phyloP scores from a whole-genome alignment of 2,113 vertebrate genomes.

The Pimephales promelas region DNA sequence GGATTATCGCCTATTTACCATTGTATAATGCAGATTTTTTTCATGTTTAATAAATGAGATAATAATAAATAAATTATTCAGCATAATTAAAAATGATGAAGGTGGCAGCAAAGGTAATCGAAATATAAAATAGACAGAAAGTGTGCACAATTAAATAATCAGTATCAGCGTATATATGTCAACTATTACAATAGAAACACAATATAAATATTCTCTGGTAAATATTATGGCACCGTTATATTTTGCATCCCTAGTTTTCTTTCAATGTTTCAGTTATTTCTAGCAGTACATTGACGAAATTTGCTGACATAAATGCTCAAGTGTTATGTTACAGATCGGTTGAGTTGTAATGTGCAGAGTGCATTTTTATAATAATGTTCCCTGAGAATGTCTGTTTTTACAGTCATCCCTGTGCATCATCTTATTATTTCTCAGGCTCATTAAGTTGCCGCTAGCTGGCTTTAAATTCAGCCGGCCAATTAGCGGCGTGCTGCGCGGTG shows the following conservation, averaged over 20 bases:
- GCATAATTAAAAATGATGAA: neutral
- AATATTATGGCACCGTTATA: neutral
- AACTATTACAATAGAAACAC: neutral
- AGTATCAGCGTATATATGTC: neutral
- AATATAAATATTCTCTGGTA: neutral
- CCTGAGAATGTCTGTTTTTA: slow-evolving; percentile 57
- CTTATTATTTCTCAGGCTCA: slow-evolving; percentile 72
- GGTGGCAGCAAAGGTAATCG: neutral
- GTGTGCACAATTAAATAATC: neutral
- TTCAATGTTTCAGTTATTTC: slow-evolving; percentile 6
- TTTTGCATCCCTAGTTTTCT: neutral
- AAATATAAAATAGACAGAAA: too few species aligned
- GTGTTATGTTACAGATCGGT: slow-evolving; percentile 9
- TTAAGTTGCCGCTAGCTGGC: slow-evolving; percentile 76
- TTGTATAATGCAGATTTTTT: neutral
- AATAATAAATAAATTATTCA: neutral
- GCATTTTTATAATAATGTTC: slow-evolving; percentile 40
- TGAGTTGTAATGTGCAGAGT: neutral
- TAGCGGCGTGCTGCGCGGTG: slow-evolving; percentile 76
- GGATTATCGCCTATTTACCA: neutral
- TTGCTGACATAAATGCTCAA: neutral
- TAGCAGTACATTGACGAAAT: neutral
- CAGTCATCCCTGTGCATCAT: slow-evolving; percentile 67
- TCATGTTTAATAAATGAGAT: too few species aligned
- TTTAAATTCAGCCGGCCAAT: slow-evolving; percentile 77